These are phyloP conservation scores for Percopsis omiscomaycus DNA, from an alignment of 2,797 vertebrate species.

Conservation along the genomic window DNA sequence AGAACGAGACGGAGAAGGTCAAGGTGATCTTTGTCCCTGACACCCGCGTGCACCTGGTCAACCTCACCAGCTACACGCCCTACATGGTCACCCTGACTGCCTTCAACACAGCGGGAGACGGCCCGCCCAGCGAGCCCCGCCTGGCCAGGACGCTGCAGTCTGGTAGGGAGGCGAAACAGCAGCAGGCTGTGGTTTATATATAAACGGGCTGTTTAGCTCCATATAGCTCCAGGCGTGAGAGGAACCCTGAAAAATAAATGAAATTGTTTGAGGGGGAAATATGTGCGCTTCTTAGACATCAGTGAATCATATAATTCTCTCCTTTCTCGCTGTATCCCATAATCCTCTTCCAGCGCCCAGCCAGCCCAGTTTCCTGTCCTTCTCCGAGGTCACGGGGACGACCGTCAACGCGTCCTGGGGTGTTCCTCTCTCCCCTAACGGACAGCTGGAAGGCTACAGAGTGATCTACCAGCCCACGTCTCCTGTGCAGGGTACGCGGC, in stretches of 20 bases:
- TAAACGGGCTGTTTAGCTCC: not conserved
- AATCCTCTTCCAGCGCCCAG: constrained; percentile 81
- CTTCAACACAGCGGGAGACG: constrained; percentile 92
- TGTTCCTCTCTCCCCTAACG: constrained; percentile 85
- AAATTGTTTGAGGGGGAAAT: no score
- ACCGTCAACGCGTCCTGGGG: constrained; percentile 96
- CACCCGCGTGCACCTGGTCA: constrained; percentile 82
- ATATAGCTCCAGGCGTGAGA: not conserved
- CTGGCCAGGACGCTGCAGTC: constrained; percentile 87
- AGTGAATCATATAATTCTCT: not conserved
- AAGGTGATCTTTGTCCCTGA: constrained; percentile 91
- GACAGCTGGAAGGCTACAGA: constrained; percentile 91
- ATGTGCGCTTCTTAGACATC: no score
- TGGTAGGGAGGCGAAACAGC: constrained; percentile 66
- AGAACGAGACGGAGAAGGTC: constrained; percentile 88
- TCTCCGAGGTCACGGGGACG: constrained; percentile 91
- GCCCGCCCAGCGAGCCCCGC: constrained; percentile 84
- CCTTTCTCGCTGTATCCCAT: constrained; percentile 5
- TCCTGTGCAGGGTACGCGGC: constrained; percentile 83
- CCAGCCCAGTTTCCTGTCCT: constrained; percentile 85
- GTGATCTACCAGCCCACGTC: constrained; percentile 89
- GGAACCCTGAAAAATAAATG: no score
- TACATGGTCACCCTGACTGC: constrained; percentile 89
- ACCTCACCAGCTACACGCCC: constrained; percentile 89
- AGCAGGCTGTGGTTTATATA: not conserved